Base-by-base conservation (phyloP, 2,113 vertebrate species). In the Globicephala melas region DNA sequence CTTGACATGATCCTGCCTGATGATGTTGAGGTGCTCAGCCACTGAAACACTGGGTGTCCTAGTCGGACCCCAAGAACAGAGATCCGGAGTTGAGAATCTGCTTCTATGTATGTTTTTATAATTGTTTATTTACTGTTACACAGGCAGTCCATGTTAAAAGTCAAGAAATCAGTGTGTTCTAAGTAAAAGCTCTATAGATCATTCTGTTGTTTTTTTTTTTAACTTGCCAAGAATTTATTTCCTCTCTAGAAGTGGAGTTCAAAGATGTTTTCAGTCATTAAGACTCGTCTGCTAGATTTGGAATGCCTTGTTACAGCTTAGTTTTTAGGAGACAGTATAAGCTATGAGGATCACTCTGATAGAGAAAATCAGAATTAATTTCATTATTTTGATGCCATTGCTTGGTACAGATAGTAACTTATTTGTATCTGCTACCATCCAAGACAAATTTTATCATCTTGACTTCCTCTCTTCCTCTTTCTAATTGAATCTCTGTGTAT, bases 281-380 rank as follows among this genome's bases (percentile, higher is more conserved):
- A 79, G 28, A 53, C 26, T 90, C 18, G 70, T 79, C 44, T 86
- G 36, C 38, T 93, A 93, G 77, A 77, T 84, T 94, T 89, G 70
- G 28, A 82, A 50, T 82, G 31, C 50, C 53, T 77, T 73, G 33
- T 80, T 85, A 25, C n/a, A 76, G 5, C 55, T 77, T 58, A 60
- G 53, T 68, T 91, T 95, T 96, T 68, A 94, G 58, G 58, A 94
- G 62, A 63, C 3, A 82, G 5, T 94, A 47, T 94, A 91, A 94
- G 17, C 23, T 94, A 1, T 74, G 70, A 89, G 47, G 62, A 81
- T 36, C 12, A 11, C 79, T 92, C 50, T 17, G 28, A 50, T 92
- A 77, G 71, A 97, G 81, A 96, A 91, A 70, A 86, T 83, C 33
- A 96, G 85, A 84, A 90, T 93, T 88, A 68, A 86, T 89, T 62